A percentile compares a stretch with the other conserved stretches of the same genome.
These are phyloP conservation scores for Zophobas atratus DNA, from an alignment of 1,140 invertebrate species.

Conservation along the genomic window DNA sequence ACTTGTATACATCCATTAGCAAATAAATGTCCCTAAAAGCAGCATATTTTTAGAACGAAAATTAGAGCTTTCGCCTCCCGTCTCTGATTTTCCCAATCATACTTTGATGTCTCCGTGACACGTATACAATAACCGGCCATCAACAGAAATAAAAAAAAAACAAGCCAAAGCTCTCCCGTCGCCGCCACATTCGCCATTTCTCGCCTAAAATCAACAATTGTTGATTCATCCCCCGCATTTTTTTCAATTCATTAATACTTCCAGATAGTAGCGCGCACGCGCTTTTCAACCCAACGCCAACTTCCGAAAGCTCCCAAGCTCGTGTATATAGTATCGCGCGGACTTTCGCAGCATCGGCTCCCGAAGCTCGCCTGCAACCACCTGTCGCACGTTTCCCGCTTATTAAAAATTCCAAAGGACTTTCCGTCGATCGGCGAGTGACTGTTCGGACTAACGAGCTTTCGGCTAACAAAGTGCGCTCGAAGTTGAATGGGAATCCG, in stretches of 20 bases:
- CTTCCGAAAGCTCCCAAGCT: conserved; percentile 50
- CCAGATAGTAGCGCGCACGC: conserved; percentile 11
- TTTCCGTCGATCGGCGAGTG: conserved; percentile 4
- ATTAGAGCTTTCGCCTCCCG: too few relatives aligned
- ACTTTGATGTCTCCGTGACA: too few relatives aligned
- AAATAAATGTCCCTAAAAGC: too few relatives aligned
- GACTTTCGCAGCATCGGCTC: conserved; percentile 40
- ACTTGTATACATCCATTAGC: too few relatives aligned
- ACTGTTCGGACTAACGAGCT: not conserved
- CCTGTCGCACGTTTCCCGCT: conserved; percentile 44
- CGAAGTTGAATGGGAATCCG: conserved; percentile 28
- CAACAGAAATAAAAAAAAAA: too few relatives aligned
- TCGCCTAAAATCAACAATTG: too few relatives aligned
- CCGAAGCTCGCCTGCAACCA: conserved; percentile 33
- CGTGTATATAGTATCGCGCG: conserved; percentile 50
- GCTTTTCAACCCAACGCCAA: conserved; percentile 29
- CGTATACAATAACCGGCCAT: too few relatives aligned
- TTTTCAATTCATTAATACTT: not conserved
- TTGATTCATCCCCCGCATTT: not conserved
- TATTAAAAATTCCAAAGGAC: conserved; percentile 33
- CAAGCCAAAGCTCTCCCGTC: too few relatives aligned
- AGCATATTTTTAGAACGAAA: too few relatives aligned
- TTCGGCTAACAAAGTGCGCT: conserved; percentile 31
- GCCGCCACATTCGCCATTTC: too few relatives aligned
- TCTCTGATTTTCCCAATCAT: too few relatives aligned